Conservation (phyloP, 2,888 invertebrate genomes). For the Drosophila kuntzei region DNA sequence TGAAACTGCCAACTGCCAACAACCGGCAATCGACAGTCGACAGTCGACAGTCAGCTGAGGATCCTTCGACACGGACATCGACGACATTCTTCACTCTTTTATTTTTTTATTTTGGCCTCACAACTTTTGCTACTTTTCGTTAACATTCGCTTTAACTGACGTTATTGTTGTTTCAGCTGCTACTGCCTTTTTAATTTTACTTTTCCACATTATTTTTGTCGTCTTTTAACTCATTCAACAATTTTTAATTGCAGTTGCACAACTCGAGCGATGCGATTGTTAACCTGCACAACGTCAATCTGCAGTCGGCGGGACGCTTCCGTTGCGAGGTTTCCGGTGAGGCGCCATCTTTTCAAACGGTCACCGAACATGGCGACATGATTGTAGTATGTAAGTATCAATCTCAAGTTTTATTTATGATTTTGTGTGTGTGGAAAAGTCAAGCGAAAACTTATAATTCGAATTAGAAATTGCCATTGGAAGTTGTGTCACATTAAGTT, state of each 20-base stretch:
- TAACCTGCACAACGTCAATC: constrained; percentile 88
- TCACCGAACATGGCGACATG: constrained; percentile 89
- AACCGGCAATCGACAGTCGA: constrained; percentile 17
- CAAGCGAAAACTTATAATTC: constrained; percentile 56
- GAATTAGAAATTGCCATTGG: constrained; percentile 62
- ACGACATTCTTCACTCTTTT: constrained; percentile 27
- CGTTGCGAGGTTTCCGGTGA: constrained; percentile 90
- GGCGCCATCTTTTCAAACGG: constrained; percentile 90
- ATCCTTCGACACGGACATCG: constrained; percentile 26
- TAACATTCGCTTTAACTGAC: constrained; percentile 37
- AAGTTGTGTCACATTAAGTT: constrained; percentile 19
- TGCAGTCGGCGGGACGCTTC: constrained; percentile 88
- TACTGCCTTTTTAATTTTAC: constrained; percentile 1
- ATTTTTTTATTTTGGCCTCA: constrained; percentile 37
- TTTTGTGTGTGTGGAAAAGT: not conserved
- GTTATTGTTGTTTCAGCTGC: constrained; percentile 9
- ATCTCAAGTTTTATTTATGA: not conserved
- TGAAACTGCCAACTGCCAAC: constrained; percentile 42
- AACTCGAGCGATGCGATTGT: constrained; percentile 90
- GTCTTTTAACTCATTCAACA: constrained; percentile 58
- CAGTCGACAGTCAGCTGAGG: not conserved
- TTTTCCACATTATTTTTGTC: constrained; percentile 44
- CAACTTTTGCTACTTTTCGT: constrained; percentile 61
- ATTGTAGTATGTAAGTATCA: constrained; percentile 89
- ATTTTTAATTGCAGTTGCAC: constrained; percentile 87